phyloP scores from a whole-genome alignment of 1,140 invertebrate genomes.

The Bombus impatiens region DNA sequence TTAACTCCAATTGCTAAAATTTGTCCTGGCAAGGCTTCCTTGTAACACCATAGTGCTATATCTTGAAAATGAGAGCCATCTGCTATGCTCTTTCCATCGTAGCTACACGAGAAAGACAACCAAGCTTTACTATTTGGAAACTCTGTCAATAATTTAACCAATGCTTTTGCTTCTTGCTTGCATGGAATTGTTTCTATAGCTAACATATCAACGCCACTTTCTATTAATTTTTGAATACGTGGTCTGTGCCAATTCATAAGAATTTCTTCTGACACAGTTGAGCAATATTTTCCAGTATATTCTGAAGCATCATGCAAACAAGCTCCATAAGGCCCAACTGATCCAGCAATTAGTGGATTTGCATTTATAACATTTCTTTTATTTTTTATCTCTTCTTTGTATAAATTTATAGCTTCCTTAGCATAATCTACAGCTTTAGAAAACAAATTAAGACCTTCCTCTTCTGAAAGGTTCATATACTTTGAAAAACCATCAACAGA shows the following conservation, averaged over 20 bases:
- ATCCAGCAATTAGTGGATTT: slow-evolving; percentile 89
- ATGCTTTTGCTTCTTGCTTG: slow-evolving; percentile 89
- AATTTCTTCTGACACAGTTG: slow-evolving; percentile 85
- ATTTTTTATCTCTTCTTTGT: slow-evolving; percentile 82
- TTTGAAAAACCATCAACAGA: slow-evolving; percentile 90
- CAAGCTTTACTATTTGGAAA: slow-evolving; percentile 90
- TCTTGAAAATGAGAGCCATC: slow-evolving; percentile 89
- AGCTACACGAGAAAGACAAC: slow-evolving; percentile 91
- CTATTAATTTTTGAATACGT: slow-evolving; percentile 88
- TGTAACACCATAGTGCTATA: slow-evolving; percentile 86
- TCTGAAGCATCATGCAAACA: slow-evolving; percentile 95
- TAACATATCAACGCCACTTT: slow-evolving; percentile 91
- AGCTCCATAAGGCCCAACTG: slow-evolving; percentile 96
- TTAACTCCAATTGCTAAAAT: slow-evolving; percentile 93
- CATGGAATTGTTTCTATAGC: slow-evolving; percentile 96
- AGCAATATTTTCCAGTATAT: slow-evolving; percentile 92
- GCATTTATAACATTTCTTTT: slow-evolving; percentile 59
- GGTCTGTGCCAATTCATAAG: slow-evolving; percentile 92
- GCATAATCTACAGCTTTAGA: slow-evolving; percentile 88
- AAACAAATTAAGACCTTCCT: slow-evolving; percentile 88
- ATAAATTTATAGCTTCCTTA: slow-evolving; percentile 84
- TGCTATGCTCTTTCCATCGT: slow-evolving; percentile 86
- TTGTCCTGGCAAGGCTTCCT: slow-evolving; percentile 84
- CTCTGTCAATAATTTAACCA: slow-evolving; percentile 89
- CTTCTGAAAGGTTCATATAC: slow-evolving; percentile 85